Conservation (phyloP, 2,797 vertebrate species). For the Xiphophorus birchmanni region DNA sequence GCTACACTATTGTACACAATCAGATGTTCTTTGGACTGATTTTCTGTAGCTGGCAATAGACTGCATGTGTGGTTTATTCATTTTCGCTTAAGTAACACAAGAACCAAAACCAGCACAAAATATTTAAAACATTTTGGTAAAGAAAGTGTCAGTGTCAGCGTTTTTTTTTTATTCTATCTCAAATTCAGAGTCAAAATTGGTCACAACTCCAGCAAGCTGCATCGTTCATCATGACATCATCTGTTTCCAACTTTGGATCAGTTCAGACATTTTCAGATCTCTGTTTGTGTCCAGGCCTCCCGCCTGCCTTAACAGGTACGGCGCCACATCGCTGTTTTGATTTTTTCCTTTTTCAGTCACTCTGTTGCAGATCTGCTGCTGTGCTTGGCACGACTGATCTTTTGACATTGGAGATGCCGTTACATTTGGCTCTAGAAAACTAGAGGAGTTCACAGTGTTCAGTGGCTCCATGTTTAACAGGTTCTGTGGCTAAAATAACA, state of each 20-base stretch:
- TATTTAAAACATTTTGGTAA: neutral
- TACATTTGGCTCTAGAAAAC: neutral
- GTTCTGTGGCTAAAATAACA: neutral
- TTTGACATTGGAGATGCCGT: neutral
- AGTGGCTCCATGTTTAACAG: neutral
- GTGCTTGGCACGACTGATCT: neutral
- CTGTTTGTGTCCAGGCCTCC: neutral
- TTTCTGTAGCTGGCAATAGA: slow-evolving; percentile 18
- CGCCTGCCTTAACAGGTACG: neutral
- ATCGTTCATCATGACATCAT: neutral
- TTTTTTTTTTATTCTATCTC: neutral
- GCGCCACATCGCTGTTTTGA: neutral
- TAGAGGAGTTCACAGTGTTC: neutral
- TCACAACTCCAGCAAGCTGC: neutral
- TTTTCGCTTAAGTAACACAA: neutral
- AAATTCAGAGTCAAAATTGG: neutral
- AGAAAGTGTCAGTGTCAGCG: neutral
- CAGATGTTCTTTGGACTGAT: slow-evolving; percentile 47
- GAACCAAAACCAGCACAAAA: neutral
- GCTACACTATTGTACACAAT: slow-evolving; percentile 34
- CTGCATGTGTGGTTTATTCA: neutral
- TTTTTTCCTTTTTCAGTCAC: neutral
- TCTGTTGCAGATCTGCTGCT: neutral
- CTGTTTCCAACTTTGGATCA: neutral
- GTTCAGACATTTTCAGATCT: neutral